Conservation (phyloP, 2,888 invertebrate species). For the Hirtodrosophila trivittata region DNA sequence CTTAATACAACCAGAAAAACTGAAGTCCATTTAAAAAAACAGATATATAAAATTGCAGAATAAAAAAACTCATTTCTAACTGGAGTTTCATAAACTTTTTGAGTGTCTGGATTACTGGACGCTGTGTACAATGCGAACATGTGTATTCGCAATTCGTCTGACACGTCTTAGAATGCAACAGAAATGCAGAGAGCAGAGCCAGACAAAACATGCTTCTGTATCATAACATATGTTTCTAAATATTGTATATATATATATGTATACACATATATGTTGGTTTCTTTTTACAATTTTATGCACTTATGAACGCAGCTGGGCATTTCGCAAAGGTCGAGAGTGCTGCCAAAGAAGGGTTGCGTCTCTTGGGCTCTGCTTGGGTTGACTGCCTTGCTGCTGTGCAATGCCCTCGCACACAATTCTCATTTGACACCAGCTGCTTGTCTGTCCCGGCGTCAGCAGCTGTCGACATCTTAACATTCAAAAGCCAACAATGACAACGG, state of each 20-base stretch:
- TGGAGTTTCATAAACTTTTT: conserved; percentile 9
- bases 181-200: conserved; percentile 12
- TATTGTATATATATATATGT: conserved; percentile 1
- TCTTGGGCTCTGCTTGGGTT: background rate
- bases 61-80: background rate
- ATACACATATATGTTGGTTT: conserved; percentile 4
- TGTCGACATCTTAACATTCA: conserved; percentile 78
- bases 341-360: conserved; percentile 30
- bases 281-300: conserved; percentile 67
- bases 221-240: conserved; percentile 37
- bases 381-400: conserved; percentile 43
- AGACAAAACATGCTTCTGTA: conserved; percentile 51
- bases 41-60: too few relatives aligned
- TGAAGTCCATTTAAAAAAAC: too few relatives aligned
- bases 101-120: conserved; percentile 9
- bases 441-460: conserved; percentile 60
- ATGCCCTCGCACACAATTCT: conserved; percentile 59
- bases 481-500: conserved; percentile 75
- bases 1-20: too few relatives aligned
- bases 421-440: conserved; percentile 65
- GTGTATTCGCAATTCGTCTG: conserved; percentile 43
- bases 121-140: conserved; percentile 32
- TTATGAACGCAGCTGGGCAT: conserved; percentile 49
- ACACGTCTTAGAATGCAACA: conserved; percentile 30
- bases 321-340: conserved; percentile 43